phyloP scores from a whole-genome alignment of 1,140 invertebrate species.

The Drosophila bocki region DNA sequence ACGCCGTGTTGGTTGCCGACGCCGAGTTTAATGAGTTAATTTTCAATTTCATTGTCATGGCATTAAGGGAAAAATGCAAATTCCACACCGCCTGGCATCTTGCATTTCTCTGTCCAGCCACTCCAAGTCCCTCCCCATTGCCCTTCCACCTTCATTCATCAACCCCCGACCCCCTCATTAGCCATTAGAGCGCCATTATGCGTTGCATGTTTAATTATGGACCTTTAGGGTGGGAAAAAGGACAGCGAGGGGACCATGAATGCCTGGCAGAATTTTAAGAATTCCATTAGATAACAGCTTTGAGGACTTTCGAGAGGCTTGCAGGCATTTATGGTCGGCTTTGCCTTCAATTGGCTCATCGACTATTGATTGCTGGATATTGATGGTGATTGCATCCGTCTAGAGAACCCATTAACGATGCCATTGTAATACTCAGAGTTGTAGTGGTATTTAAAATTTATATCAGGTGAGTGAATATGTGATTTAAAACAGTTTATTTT shows the following conservation, averaged over 20 bases:
- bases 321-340: conserved; percentile 27
- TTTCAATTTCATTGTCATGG: conserved; percentile 74
- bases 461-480: background rate
- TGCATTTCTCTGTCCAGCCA: conserved; percentile 8
- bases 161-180: conserved; percentile 56
- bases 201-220: conserved; percentile 77
- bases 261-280: conserved; percentile 27
- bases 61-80: conserved; percentile 72
- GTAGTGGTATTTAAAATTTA: background rate
- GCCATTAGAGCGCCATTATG: conserved; percentile 79
- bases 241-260: background rate
- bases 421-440: background rate
- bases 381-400: conserved; percentile 24
- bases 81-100: conserved; percentile 49
- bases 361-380: conserved; percentile 43
- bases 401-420: conserved; percentile 26
- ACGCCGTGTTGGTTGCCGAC: conserved; percentile 36
- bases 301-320: conserved; percentile 39
- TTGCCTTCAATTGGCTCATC: conserved; percentile 31
- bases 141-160: background rate
- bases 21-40: conserved; percentile 76
- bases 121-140: background rate
- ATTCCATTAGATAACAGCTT: conserved; percentile 51
- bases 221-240: conserved; percentile 1
- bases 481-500: background rate